phyloP scores from a whole-genome alignment of 1,140 invertebrate genomes.

The Pollicipes pollicipes region DNA sequence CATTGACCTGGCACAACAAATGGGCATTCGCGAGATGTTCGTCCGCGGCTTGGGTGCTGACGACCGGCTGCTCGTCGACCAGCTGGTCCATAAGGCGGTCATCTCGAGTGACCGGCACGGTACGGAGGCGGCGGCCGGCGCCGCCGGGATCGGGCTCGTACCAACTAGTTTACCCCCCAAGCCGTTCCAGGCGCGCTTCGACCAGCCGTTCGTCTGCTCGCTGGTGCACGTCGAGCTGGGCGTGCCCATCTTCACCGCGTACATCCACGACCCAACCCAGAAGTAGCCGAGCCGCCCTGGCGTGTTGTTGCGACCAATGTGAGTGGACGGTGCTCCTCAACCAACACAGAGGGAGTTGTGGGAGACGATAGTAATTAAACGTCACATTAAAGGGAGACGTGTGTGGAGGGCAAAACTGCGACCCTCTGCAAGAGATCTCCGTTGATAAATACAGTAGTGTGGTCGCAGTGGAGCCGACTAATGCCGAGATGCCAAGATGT shows the following conservation, averaged over 20 bases:
- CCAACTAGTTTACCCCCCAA: neutral
- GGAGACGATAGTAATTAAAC: no score
- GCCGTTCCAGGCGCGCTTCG: neutral
- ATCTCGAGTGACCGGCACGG: neutral
- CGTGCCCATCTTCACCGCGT: neutral
- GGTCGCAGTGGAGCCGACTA: no score
- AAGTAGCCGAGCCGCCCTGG: no score
- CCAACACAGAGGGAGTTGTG: no score
- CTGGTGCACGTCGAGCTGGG: neutral
- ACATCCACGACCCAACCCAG: neutral
- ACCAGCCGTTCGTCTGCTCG: neutral
- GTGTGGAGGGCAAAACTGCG: no score
- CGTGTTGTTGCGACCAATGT: no score
- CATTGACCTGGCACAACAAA: neutral
- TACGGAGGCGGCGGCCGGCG: neutral
- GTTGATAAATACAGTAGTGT: no score
- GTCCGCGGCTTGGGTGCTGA: neutral
- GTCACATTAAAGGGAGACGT: no score
- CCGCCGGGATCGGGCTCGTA: neutral
- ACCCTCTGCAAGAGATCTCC: no score
- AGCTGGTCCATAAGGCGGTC: neutral
- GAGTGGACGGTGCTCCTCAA: no score
- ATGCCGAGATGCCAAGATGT: no score
- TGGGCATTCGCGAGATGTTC: neutral
- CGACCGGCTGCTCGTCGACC: neutral